Evolutionary conservation across 1,140 invertebrate genomes (phyloP).

Genomic region (Tribolium madens): DNA sequence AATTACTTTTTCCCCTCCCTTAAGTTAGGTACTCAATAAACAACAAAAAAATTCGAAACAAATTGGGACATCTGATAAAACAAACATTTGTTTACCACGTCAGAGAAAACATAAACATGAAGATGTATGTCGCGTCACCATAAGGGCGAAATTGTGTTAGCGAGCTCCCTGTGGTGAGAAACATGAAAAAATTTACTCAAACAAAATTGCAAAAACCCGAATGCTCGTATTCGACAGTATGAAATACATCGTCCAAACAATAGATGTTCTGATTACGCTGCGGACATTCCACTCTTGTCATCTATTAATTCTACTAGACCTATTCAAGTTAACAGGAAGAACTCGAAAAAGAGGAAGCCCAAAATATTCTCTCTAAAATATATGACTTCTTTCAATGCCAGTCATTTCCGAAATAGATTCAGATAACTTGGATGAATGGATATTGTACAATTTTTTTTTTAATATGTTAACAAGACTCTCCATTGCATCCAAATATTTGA

Average conservation of each 20-base stretch:
- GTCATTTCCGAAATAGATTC: slow-evolving; percentile 11
- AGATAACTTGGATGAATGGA: slow-evolving; percentile 5
- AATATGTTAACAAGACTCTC: background rate
- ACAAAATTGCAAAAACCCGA: slow-evolving; percentile 26
- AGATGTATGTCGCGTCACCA: slow-evolving; percentile 1
- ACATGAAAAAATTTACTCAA: slow-evolving; percentile 22
- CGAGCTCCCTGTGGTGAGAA: slow-evolving; percentile 5
- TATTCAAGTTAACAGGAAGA: slow-evolving; percentile 22
- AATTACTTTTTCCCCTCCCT: too few species aligned
- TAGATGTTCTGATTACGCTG: slow-evolving; percentile 5
- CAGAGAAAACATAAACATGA: background rate
- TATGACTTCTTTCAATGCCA: slow-evolving; percentile 6
- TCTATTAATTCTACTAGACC: slow-evolving; percentile 24
- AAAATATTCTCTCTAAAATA: slow-evolving; percentile 3
- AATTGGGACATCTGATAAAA: too few species aligned
- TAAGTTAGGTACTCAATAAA: background rate
- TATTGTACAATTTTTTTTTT: background rate
- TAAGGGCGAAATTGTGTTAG: slow-evolving; percentile 8
- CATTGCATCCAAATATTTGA: background rate
- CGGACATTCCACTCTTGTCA: slow-evolving; percentile 19
- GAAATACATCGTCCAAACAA: slow-evolving; percentile 22
- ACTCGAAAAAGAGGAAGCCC: slow-evolving; percentile 2
- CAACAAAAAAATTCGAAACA: too few species aligned
- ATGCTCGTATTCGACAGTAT: slow-evolving; percentile 2
- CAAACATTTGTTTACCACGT: background rate